Conservation (phyloP, 2,113 vertebrate species). For the Baryphthengus martii region DNA sequence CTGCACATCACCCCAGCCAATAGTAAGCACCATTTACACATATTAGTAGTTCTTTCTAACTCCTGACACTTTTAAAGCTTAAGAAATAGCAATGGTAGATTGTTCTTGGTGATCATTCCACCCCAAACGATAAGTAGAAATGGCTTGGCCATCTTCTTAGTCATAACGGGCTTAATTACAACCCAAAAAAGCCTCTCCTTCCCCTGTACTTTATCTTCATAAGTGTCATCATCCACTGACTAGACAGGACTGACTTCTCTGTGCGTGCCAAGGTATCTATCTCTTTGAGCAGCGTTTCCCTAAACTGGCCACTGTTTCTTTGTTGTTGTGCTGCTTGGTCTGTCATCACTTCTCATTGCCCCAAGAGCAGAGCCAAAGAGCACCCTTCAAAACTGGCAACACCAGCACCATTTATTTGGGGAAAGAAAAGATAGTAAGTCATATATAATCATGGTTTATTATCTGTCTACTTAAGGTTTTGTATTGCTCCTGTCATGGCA, state of each 20-base stretch:
- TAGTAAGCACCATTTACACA: neutral
- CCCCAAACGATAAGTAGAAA: neutral
- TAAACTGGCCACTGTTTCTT: neutral
- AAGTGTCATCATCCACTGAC: neutral
- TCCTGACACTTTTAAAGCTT: neutral
- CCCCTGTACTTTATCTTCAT: neutral
- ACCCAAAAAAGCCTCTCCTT: neutral
- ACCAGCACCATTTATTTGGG: neutral
- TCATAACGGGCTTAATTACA: neutral
- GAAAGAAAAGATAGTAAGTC: neutral
- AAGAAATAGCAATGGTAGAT: neutral
- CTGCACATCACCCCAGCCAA: neutral
- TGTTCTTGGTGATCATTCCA: neutral
- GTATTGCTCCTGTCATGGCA: neutral
- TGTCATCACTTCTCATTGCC: neutral
- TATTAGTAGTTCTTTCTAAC: neutral
- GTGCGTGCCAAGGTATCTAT: neutral
- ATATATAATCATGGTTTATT: slow-evolving; percentile 17
- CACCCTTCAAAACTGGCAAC: neutral
- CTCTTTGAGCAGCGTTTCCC: neutral
- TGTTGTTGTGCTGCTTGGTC: neutral
- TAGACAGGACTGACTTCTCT: neutral
- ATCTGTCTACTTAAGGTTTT: neutral
- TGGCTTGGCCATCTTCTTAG: neutral
- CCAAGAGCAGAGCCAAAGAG: neutral